Evolutionary conservation across 2,888 invertebrate genomes (phyloP), one percentile per base, ranked within the genome.

Genomic region (Sialis fuliginosa): DNA sequence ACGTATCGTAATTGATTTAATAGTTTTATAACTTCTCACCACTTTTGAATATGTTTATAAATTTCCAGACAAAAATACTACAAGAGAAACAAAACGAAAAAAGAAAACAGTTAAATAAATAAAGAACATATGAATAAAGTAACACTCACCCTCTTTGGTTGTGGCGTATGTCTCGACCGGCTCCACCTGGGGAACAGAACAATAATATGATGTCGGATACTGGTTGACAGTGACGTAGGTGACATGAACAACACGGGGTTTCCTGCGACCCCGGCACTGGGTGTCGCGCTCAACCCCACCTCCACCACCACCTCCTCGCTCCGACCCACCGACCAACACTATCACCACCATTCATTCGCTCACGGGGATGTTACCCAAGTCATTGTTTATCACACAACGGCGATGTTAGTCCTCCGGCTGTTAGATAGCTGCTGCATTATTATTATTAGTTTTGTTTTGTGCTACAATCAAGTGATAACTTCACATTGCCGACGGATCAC

Each of bases 71-170:
- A 39, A 39, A 39, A 39, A 39, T 39, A 7, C 10, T 2, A 42
- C n/a, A 42, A 42, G 30, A 42, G n/a, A 31, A 31, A 12, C 30
- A 30, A 6, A 9, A 9, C n/a, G 9, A 22, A 13, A 8, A 10
- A 10, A 8, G n/a, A 8, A 40, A 8, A 12, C 13, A 8, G 1
- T n/a, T 40, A 42, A 8, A n/a, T 13, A 13, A 44, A 44, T 12
- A 9, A n/a, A 9, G 33, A 33, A 44, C 10, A 32, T 33, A 34
- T 44, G 10, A 33, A 34, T 9, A 33, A 33, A 44, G 12, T 10
- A 12, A 10, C 32, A 64, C 71, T 72, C 64, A 86, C 87, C 87
- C 77, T 88, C 87, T 79, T 87, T 87, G 69, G 86, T 85, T 62
- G 84, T 81, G 58, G 87, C 85, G 69, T 82, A 76, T 53, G 84